Base-by-base conservation (phyloP, 2,113 vertebrate genomes). In the Nothobranchius furzeri region DNA sequence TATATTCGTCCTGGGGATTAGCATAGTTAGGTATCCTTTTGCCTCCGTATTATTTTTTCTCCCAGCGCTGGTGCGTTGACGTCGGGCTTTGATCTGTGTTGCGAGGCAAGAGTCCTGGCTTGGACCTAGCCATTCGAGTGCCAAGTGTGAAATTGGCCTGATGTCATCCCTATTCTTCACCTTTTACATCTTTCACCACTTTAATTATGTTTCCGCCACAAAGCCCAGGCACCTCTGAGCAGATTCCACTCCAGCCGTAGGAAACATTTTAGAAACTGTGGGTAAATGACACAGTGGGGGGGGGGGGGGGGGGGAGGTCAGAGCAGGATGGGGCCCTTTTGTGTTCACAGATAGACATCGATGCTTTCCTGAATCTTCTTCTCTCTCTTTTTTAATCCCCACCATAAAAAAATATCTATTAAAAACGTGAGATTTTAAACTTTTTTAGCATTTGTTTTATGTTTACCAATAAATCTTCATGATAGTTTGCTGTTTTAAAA, bases 1-100 rank as follows among this genome's bases (percentile, higher is more conserved):
- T 97, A 96, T 96, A 98, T 99, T 98, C 96, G 96, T 96, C 95
- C 95, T 94, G 95, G 94, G 96, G 96, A 98, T 99, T 99, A 98
- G 95, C 95, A 97, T 96, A 97, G 95, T 95, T 94, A 94, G 95
- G 95, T 94, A 94, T 92, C 94, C 92, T 93, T 95, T 95, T 93
- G 93, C 94, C 94, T 94, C 94, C 36, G 30, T 57, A 20, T 20
- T 20, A 1, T 93, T 90, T 93, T 90, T 93, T 82, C 83, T 81
- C 79, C 20, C 85, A 79, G 78, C 87, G 59, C 84, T 88, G 82
- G 87, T 86, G 94, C 92, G 83, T 89, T 93, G 92, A 95, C 94
- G 91, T 93, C 93, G 93, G 88, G 92, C 96, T 98, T 99, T 99
- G 96, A 99, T 99, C 97, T 96, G 94, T 91, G 92, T 95, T 95